Base-by-base conservation (phyloP, 30 jellyfish, hydroid and myxozoan genomes). In the Sanderia malayensis region DNA sequence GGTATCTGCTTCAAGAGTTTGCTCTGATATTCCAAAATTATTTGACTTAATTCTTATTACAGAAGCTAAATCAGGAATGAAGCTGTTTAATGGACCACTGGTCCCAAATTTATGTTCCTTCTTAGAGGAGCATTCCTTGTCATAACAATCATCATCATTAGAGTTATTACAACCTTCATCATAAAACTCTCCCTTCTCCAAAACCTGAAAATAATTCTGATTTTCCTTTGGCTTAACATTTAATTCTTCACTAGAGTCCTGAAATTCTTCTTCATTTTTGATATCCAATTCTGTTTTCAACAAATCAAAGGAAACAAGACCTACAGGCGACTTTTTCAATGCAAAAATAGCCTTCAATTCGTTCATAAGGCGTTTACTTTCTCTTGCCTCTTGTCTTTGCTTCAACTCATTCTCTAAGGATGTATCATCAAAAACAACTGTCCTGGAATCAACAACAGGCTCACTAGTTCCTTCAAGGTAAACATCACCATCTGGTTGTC, bases 381-480 rank as follows among this genome's bases (percentile, higher is more conserved):
- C 89, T n/a, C 28, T 49, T 25, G 62, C 13, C 74, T 77, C 81
- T 13, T 28, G n/a, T n/a, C 49, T 77, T n/a, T n/a, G 34, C 41
- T 31, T 41, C 11, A n/a, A 44, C 46, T 65, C 67, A 4, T 64
- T 74, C 13, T 46, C 19, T 0, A 11, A 9, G 15, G 74, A 44
- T 29, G 21, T 11, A 25, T 65, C 63, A 47, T 32, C 23, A 10
- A 19, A 17, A 21, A 18, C 20, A 46, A 6, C 30, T 1, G 4
- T 22, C 1, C 24, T 34, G 10, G 31, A 26, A 0, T 24, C 67
- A 1, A 15, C 8, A 26, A 31, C 23, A 1, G 81, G 81, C 44
- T 46, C 89, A 63, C 89, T 77, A 17, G 64, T 33, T 45, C 81
- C 89, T 53, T 77, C 89, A 13, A 77, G 58, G 22, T 55, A 57